Percentiles rank a stretch among this genome's conserved stretches.
Conservation (phyloP, 2,888 invertebrate genomes). For the Spodoptera exigua region DNA sequence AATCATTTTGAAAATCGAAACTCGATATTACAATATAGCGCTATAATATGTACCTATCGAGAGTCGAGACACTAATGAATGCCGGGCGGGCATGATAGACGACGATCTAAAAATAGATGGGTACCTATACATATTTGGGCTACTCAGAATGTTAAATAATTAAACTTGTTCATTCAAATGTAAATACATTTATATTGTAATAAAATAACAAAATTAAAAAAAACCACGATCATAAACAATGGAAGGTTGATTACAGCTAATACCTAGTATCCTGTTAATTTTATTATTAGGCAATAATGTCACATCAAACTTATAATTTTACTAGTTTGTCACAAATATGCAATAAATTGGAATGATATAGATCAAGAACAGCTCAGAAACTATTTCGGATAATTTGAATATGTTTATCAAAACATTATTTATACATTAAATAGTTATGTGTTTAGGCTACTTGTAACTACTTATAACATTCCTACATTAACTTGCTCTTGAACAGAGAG, state of each 20-base stretch:
- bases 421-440: background rate
- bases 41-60: background rate
- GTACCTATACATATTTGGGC: constrained; percentile 8
- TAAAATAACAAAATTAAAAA: constrained; percentile 5
- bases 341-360: constrained; percentile 27
- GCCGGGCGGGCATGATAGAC: constrained; percentile 8
- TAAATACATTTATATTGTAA: background rate
- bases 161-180: constrained; percentile 1
- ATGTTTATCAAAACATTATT: too few species aligned
- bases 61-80: constrained; percentile 6
- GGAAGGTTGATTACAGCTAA: constrained; percentile 1
- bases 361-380: constrained; percentile 25
- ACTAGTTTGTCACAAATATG: constrained; percentile 3
- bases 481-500: constrained; percentile 1
- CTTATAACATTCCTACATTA: background rate
- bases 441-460: constrained; percentile 4
- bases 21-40: background rate
- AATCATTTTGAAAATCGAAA: too few species aligned
- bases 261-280: background rate
- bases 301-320: too few species aligned
- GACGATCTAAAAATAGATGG: constrained; percentile 29
- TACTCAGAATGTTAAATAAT: constrained; percentile 26
- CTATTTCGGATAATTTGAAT: background rate
- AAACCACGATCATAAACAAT: background rate
- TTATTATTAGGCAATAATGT: too few species aligned